A percentile compares a stretch with the other conserved stretches of the same genome.
Conservation (phyloP, 2,113 vertebrate species). For the Tylochromis polylepis region DNA sequence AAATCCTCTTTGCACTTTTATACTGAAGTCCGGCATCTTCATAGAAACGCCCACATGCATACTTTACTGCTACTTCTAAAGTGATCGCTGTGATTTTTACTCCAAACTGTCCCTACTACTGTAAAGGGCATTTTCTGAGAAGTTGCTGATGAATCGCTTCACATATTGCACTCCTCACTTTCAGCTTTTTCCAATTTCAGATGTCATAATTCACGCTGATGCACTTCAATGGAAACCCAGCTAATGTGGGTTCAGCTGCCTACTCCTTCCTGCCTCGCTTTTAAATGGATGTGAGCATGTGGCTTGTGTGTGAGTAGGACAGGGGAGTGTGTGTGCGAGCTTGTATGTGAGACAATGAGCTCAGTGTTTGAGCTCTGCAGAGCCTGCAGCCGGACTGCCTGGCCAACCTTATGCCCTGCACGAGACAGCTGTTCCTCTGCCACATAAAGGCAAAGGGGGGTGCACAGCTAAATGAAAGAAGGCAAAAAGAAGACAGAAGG, state of each 20-base stretch:
- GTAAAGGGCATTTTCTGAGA: neutral
- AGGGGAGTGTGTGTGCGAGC: conserved; percentile 15
- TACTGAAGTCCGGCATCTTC: neutral
- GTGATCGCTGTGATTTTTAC: neutral
- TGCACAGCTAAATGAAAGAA: conserved; percentile 3
- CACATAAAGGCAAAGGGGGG: conserved; percentile 24
- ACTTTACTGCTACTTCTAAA: neutral
- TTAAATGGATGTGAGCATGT: conserved; percentile 33
- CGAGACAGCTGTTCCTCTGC: conserved; percentile 75
- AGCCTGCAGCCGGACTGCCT: conserved; percentile 60
- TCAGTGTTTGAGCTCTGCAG: conserved; percentile 57
- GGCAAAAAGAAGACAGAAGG: neutral
- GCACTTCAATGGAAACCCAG: neutral
- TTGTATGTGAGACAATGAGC: conserved; percentile 61
- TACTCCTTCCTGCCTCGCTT: conserved; percentile 6
- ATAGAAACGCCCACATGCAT: neutral
- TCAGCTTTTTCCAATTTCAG: neutral
- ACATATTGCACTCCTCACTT: neutral
- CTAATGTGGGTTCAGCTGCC: conserved; percentile 28
- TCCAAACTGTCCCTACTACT: neutral
- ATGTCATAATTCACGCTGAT: neutral
- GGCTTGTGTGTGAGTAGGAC: neutral
- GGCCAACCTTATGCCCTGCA: conserved; percentile 68
- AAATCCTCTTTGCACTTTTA: neutral
- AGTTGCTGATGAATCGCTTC: neutral